Evolutionary conservation across 2,113 vertebrate genomes (phyloP).

Genomic region (Gnathonemus longibarbis): DNA sequence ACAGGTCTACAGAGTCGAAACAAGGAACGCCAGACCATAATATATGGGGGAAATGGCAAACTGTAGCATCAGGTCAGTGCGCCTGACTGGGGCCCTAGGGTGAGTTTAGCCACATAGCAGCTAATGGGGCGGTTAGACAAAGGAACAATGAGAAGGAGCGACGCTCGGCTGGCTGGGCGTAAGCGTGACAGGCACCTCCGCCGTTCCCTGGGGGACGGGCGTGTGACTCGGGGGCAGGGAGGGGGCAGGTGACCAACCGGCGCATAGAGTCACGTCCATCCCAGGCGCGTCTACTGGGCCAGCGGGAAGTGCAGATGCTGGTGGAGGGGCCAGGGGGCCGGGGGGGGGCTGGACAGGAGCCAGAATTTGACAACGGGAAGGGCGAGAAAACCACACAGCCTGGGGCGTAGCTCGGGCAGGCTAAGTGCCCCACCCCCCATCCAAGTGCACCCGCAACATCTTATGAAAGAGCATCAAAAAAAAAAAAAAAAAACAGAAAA

Average conservation of each 20-base stretch:
- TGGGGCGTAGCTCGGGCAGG: background rate
- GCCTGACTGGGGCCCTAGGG: background rate
- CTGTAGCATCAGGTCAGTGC: background rate
- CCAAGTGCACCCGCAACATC: background rate
- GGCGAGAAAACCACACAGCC: background rate
- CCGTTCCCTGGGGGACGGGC: background rate
- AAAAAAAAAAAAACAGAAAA: background rate
- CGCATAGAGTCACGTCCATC: background rate
- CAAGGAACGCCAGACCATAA: background rate
- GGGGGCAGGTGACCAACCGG: background rate
- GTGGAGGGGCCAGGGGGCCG: background rate
- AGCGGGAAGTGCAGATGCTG: background rate
- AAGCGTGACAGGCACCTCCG: background rate
- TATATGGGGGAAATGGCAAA: background rate
- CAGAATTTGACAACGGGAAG: background rate
- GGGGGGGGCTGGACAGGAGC: background rate
- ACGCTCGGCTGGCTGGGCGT: background rate
- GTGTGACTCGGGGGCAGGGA: background rate
- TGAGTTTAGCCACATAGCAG: background rate
- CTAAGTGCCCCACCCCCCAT: background rate
- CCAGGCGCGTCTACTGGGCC: background rate
- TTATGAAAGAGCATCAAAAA: background rate
- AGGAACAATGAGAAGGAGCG: background rate
- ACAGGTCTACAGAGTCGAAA: background rate
- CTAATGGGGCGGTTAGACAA: conserved; percentile 1